Evolutionary conservation across 1,140 invertebrate species (phyloP).

Genomic region (Cyrtorhinus lividipennis): DNA sequence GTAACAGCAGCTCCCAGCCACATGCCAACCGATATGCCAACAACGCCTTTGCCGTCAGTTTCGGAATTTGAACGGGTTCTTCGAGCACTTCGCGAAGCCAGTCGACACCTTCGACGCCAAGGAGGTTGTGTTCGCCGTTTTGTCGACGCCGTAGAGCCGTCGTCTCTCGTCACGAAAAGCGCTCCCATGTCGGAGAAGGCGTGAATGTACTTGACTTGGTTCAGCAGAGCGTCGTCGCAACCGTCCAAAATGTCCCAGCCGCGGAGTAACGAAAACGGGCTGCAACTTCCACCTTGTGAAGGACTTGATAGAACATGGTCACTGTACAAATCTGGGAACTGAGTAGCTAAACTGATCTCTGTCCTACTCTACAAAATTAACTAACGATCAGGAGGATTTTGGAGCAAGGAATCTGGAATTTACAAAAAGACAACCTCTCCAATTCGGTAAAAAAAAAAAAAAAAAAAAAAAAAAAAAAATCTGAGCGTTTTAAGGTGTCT

Average conservation of each 20-base stretch:
- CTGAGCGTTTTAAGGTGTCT: no score
- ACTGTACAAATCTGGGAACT: no score
- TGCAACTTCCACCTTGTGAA: no score
- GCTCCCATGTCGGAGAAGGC: slow-evolving; percentile 2
- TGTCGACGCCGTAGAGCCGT: neutral
- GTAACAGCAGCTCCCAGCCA: neutral
- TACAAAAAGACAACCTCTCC: no score
- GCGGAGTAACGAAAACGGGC: neutral
- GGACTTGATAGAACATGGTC: no score
- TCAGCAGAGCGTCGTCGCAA: neutral
- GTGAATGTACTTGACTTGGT: neutral
- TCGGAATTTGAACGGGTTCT: neutral
- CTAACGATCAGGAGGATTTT: no score
- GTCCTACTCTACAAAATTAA: no score
- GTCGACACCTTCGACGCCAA: neutral
- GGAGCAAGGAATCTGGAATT: no score
- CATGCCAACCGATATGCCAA: neutral
- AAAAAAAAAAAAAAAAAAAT: no score
- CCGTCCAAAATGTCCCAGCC: slow-evolving; percentile 3
- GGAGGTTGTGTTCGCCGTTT: neutral
- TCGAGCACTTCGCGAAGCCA: neutral
- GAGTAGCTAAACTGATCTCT: no score
- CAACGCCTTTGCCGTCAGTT: neutral
- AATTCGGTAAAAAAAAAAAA: no score
- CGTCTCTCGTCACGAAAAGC: neutral